Evolutionary conservation across 2,113 vertebrate genomes (phyloP), one percentile per base, ranked within the genome.

Genomic region (Oceanodroma tethys): DNA sequence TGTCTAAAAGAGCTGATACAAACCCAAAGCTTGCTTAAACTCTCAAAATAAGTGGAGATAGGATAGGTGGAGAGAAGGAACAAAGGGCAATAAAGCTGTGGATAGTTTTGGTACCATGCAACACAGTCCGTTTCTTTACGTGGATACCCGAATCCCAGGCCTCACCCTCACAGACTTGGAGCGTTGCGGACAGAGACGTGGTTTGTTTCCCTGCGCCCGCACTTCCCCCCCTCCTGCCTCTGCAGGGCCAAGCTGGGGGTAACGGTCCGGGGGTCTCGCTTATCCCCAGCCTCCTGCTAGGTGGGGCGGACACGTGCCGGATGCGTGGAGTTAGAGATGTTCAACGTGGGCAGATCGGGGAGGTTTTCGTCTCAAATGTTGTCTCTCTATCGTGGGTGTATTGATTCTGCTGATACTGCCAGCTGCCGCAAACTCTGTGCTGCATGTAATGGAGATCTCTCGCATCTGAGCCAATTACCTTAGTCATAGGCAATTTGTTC

Each of bases 271-370:
- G 68, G 27, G 2, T 29, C 17, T 8, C 34, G n/a, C 30, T 76
- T 42, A 25, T 29, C 47, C 50, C 56, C 0, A 2, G 7, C 3
- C 4, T 27, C 18, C 34, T 68, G 17, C 27, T 25, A 7, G 25
- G 4, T 17, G 30, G 48, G 26, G 15, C 0, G 0, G 2, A 32
- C 2, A 4, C 0, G 0, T 21, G 42, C 40, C 1, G 3, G 45
- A 15, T 30, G 10, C 0, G 1, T 47, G 34, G 52, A 66, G 29
- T 34, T 65, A 32, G 27, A 45, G 19, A 9, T 14, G 15, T 62
- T 63, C 67, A 84, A n/a, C 0, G 3, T 60, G 58, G 58, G 25
- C 66, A 34, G 52, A 23, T 29, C 0, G 1, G 50, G 43, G 45
- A 76, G 50, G 13, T 25, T 65, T 60, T 15, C 43, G 65, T 58